Evolutionary conservation across 1,140 invertebrate genomes (phyloP).

Genomic region (Diprion similis): DNA sequence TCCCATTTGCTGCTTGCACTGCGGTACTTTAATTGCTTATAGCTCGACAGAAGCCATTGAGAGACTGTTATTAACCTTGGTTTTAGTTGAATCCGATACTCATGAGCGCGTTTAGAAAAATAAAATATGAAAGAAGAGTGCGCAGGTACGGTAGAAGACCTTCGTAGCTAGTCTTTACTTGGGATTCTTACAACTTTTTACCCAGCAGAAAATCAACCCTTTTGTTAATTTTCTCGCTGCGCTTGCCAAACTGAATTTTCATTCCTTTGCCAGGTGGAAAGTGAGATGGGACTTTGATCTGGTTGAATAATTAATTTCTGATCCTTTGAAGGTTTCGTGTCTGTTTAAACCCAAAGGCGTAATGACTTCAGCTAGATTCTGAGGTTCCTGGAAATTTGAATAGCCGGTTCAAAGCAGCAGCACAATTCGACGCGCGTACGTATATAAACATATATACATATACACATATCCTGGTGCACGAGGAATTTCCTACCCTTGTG

Average conservation of each 20-base stretch:
- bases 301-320: neutral
- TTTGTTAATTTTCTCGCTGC: neutral
- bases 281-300: slow-evolving; percentile 5
- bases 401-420: neutral
- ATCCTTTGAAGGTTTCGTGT: neutral
- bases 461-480: neutral
- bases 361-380: neutral
- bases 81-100: too few relatives aligned
- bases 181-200: too few relatives aligned
- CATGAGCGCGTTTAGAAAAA: too few relatives aligned
- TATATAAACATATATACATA: neutral
- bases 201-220: neutral
- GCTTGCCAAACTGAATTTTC: neutral
- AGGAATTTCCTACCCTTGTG: neutral
- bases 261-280: neutral
- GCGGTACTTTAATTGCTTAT: too few relatives aligned
- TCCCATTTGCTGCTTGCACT: too few relatives aligned
- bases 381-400: neutral
- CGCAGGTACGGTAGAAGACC: too few relatives aligned
- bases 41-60: too few relatives aligned
- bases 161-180: too few relatives aligned
- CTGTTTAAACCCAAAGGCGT: neutral
- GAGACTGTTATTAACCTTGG: too few relatives aligned
- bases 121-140: too few relatives aligned
- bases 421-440: too few relatives aligned